These are phyloP conservation scores for Polypterus senegalus DNA, from an alignment of 2,113 vertebrate species.

Conservation along the genomic window DNA sequence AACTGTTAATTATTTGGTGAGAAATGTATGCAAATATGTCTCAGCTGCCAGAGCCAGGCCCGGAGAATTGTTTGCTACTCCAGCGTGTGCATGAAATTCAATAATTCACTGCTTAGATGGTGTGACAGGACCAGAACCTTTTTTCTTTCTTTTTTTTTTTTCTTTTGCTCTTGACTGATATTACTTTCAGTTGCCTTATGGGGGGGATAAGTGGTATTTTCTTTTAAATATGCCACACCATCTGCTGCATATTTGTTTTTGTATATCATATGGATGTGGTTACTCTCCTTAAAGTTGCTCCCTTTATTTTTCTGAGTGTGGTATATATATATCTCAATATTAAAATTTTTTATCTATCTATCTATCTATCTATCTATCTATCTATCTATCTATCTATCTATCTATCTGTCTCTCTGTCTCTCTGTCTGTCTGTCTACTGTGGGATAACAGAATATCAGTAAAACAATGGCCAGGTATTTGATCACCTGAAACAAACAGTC, in stretches of 20 bases:
- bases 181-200: background rate
- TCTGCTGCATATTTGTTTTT: background rate
- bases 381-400: too few species aligned
- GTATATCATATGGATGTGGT: too few species aligned
- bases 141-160: background rate
- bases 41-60: constrained; percentile 29
- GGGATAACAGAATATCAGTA: too few species aligned
- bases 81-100: background rate
- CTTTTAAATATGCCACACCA: background rate
- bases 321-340: too few species aligned
- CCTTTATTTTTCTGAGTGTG: too few species aligned
- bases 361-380: too few species aligned
- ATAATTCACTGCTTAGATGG: background rate
- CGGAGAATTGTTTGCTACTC: background rate
- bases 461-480: too few species aligned
- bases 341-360: too few species aligned
- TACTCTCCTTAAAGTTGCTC: too few species aligned
- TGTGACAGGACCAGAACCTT: background rate
- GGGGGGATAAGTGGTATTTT: background rate
- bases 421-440: too few species aligned
- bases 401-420: too few species aligned
- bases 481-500: too few species aligned
- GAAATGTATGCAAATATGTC: constrained; percentile 14
- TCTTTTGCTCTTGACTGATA: background rate
- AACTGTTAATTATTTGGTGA: constrained; percentile 17